Evolutionary conservation across 2,113 vertebrate genomes (phyloP).

Genomic region (Jacana jacana): DNA sequence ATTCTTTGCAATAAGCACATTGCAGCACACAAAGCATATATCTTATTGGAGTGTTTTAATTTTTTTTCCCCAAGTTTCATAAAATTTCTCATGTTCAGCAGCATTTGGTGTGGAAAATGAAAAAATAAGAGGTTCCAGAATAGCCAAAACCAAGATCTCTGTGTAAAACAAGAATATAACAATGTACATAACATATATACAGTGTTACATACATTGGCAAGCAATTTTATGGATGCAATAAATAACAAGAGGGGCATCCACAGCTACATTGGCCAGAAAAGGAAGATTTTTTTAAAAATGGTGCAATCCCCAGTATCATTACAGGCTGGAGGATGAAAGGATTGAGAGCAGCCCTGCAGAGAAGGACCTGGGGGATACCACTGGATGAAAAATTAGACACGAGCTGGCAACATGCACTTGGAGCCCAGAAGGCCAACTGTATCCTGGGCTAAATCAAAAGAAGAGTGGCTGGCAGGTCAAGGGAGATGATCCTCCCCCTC

Average conservation of each 20-base stretch:
- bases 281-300: not conserved
- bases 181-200: not conserved
- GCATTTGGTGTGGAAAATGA: not conserved
- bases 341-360: not conserved
- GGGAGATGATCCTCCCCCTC: not conserved
- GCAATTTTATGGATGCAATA: not conserved
- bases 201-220: not conserved
- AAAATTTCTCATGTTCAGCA: not conserved
- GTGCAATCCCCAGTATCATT: not conserved
- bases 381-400: not conserved
- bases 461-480: accelerated
- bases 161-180: not conserved
- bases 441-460: not conserved
- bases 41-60: not conserved
- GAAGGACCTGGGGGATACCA: not conserved
- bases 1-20: not conserved
- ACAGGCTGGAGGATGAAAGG: not conserved
- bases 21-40: not conserved
- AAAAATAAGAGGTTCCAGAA: not conserved
- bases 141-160: not conserved
- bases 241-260: not conserved
- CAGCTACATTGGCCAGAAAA: not conserved
- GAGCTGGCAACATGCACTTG: accelerated
- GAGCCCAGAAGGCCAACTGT: not conserved
- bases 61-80: not conserved